Evolutionary conservation across 2,797 vertebrate species (phyloP).

Genomic region (Parauchenoglanis ngamensis): DNA sequence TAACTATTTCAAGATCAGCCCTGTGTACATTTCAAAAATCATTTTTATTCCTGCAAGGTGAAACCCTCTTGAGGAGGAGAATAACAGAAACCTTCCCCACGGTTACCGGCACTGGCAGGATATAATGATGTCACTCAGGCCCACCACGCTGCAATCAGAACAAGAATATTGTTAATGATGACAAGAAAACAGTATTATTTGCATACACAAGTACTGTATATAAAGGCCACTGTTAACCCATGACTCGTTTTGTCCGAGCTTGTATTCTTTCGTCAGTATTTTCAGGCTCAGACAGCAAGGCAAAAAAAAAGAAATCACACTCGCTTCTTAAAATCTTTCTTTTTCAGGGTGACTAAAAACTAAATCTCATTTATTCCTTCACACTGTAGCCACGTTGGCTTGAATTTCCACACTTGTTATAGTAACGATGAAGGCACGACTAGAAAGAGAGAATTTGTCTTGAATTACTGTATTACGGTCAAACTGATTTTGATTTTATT

Average conservation of each 20-base stretch:
- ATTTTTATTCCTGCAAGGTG: conserved; percentile 62
- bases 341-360: neutral
- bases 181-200: neutral
- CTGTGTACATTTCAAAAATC: conserved; percentile 70
- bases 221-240: neutral
- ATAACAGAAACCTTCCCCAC: conserved; percentile 57
- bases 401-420: neutral
- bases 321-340: neutral
- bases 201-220: neutral
- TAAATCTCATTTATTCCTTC: neutral
- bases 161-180: neutral
- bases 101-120: conserved; percentile 59
- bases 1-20: conserved; percentile 52
- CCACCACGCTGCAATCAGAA: conserved; percentile 73
- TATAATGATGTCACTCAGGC: conserved; percentile 69
- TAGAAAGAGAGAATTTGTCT: neutral
- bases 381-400: neutral
- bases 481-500: neutral
- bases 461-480: neutral
- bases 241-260: neutral
- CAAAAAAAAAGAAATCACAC: neutral
- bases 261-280: neutral
- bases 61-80: conserved; percentile 57
- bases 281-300: neutral
- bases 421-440: neutral